Evolutionary conservation across 2,113 vertebrate genomes (phyloP).

Genomic region (Fregata magnificens): DNA sequence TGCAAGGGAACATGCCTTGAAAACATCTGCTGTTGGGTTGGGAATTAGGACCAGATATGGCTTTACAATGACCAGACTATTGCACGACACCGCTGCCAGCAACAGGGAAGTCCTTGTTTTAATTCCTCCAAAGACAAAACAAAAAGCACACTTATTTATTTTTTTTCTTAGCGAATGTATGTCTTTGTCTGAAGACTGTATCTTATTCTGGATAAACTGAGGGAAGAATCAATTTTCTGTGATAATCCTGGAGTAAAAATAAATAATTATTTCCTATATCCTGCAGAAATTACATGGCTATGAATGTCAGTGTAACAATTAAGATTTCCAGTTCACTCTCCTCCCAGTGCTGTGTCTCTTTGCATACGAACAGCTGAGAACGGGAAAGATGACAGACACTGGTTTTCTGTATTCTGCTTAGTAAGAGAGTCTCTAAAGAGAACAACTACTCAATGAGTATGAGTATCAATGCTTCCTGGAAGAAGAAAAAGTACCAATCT

Average conservation of each 20-base stretch:
- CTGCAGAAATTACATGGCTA: neutral
- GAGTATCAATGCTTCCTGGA: accelerated
- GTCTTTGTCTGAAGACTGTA: neutral
- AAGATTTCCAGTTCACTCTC: neutral
- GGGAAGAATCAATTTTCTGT: slow-evolving; percentile 17
- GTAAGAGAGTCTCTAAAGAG: neutral
- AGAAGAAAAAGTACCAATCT: neutral
- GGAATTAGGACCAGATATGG: slow-evolving; percentile 63
- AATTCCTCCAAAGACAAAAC: neutral
- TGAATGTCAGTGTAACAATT: neutral
- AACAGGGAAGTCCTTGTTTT: slow-evolving; percentile 8
- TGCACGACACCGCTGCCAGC: neutral
- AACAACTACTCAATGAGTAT: neutral
- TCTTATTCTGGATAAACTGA: neutral
- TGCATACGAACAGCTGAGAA: neutral
- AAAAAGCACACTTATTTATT: neutral
- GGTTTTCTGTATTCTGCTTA: neutral
- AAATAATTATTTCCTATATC: neutral
- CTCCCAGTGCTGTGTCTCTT: neutral
- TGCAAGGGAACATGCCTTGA: neutral
- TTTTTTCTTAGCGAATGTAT: neutral
- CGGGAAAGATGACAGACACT: neutral
- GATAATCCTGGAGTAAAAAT: neutral
- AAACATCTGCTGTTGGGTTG: slow-evolving; percentile 59
- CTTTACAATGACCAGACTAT: slow-evolving; percentile 22